Conservation (phyloP, 92 coral and sea anemone species). For the Phenganax subtilis region DNA sequence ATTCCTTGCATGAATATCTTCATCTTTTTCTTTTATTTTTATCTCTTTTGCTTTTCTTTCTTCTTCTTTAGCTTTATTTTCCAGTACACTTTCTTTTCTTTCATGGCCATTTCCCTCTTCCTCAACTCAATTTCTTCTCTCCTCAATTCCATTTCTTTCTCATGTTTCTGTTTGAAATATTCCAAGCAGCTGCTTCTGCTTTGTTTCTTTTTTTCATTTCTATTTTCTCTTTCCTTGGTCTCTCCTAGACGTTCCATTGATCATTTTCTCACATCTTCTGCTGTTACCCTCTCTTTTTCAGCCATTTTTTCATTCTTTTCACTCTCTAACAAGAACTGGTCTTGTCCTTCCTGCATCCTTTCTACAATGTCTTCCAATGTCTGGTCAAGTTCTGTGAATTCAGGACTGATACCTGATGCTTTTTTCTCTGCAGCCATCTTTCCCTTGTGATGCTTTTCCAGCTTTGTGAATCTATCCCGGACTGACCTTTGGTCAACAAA, state of each 20-base stretch:
- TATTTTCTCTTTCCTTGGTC: slow-evolving; percentile 8
- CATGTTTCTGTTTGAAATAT: slow-evolving; percentile 29
- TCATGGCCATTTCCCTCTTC: slow-evolving; percentile 25
- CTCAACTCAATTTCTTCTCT: slow-evolving; percentile 19
- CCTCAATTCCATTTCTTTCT: slow-evolving; percentile 9
- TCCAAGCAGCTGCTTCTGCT: not conserved
- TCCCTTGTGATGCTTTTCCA: slow-evolving; percentile 7
- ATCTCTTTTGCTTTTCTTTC: slow-evolving; percentile 6
- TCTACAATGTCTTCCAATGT: slow-evolving; percentile 17
- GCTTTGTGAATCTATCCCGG: slow-evolving; percentile 6
- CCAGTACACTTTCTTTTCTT: slow-evolving; percentile 4
- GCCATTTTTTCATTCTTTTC: not conserved
- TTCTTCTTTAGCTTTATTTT: not conserved
- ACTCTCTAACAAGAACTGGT: not conserved
- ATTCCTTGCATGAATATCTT: slow-evolving; percentile 1
- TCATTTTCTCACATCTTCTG: slow-evolving; percentile 20
- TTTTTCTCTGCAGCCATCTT: slow-evolving; percentile 20
- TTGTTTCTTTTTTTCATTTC: not conserved
- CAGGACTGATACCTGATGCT: slow-evolving; percentile 21
- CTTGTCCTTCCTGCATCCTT: not conserved
- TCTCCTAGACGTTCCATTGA: slow-evolving; percentile 1
- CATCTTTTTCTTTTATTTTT: not conserved
- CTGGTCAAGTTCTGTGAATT: slow-evolving; percentile 14
- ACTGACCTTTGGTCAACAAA: not conserved
- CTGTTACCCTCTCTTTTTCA: slow-evolving; percentile 20